phyloP scores from a whole-genome alignment of 1,140 invertebrate genomes.

The Coptotermes formosanus region DNA sequence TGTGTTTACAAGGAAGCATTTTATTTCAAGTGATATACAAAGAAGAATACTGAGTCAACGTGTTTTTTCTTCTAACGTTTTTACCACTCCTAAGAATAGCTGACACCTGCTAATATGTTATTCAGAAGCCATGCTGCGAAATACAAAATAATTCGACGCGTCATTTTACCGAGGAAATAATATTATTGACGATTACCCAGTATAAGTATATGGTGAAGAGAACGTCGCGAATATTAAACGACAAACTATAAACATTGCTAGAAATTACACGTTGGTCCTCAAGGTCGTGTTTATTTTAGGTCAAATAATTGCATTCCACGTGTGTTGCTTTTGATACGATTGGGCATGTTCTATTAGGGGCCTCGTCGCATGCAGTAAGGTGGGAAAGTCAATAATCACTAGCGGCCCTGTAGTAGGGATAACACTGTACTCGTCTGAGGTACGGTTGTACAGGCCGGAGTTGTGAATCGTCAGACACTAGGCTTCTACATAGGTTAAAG shows the following conservation, averaged over 20 bases:
- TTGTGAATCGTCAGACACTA: neutral
- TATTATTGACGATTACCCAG: no score
- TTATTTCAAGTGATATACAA: neutral
- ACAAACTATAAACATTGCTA: no score
- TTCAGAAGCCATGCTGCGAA: neutral
- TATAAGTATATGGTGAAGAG: no score
- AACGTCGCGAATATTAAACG: no score
- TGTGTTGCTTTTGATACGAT: neutral
- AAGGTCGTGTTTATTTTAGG: neutral
- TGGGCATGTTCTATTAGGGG: neutral
- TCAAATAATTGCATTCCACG: constrained; percentile 3
- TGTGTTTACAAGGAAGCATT: neutral
- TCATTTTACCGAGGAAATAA: no score
- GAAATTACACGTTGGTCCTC: neutral
- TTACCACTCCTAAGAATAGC: neutral
- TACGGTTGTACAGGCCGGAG: no score
- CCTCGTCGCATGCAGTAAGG: neutral
- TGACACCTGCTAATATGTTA: neutral
- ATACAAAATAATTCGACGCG: no score
- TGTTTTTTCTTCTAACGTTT: neutral
- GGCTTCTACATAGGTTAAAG: neutral
- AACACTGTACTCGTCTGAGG: no score
- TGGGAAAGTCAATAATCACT: constrained; percentile 21
- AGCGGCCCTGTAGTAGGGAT: neutral
- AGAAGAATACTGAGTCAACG: neutral